Base-by-base conservation (phyloP, 2,797 vertebrate species). In the Neosalanx taihuensis region DNA sequence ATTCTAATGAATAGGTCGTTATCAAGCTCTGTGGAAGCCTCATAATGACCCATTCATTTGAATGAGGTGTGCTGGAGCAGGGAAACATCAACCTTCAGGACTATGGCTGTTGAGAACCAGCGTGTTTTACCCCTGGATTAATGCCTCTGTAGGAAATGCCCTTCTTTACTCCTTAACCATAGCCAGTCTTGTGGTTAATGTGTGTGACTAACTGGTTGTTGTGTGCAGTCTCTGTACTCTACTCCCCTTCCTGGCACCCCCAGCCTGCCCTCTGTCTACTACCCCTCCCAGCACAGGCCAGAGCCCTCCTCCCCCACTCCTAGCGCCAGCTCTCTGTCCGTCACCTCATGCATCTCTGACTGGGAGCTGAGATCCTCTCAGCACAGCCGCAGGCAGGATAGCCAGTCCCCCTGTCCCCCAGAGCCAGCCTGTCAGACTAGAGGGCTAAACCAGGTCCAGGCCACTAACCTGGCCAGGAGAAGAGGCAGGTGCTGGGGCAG, bases 341-440 rank as follows among this genome's bases (percentile, higher is more conserved):
- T 95, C 89, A 90, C 94, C 74, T 93, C 90, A 83, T 91, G 90
- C 26, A 69, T 95, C 66, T 91, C 92, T 60, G 89, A 93, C 30
- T 93, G 93, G 92, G 94, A 96, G 88, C 93, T 94, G 83, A 90
- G 83, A 80, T 85, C 81, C 26, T 90, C 91, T 77, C 81, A 85
- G 68, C 82, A 78, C 81, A 78, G 58, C 18, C 2, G 3, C 81
- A 85, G 83, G 70, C 90, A 86, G 84, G 76, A 83, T 81, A 81
- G 84, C 76, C 70, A 74, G 35, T 84, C 82, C 18, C 76, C 84
- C 66, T 76, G 18, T 30, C 37, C 79, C 18, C 18, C 51, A n/a
- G 51, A n/a, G 1, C 18, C 51, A 56, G 68, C 75, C 61, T 82
- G 20, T 85, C 94, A 82, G 87, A 83, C n/a, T 85, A 94, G 82